phyloP scores from a whole-genome alignment of 2,113 vertebrate genomes.

The Zeus faber region DNA sequence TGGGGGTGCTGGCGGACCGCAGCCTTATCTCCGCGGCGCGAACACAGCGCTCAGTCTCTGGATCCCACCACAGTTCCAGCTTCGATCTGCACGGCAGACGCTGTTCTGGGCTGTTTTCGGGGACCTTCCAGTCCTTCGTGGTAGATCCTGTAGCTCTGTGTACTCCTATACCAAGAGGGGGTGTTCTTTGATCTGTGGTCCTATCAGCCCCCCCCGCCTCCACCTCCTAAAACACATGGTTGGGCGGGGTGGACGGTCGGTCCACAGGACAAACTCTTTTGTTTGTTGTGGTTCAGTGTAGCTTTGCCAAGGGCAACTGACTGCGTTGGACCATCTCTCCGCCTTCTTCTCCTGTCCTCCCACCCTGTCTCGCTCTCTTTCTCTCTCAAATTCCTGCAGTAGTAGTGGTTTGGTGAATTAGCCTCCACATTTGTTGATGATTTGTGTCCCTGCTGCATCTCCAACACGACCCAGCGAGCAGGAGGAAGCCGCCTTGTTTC shows the following conservation, averaged over 20 bases:
- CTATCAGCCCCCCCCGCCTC: constrained; percentile 50
- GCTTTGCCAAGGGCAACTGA: constrained; percentile 60
- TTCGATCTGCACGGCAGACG: too few species aligned
- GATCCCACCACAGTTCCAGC: too few species aligned
- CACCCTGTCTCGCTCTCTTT: constrained; percentile 24
- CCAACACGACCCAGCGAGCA: constrained; percentile 39
- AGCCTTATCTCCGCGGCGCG: too few species aligned
- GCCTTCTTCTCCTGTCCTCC: not conserved
- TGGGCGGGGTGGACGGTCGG: constrained; percentile 59
- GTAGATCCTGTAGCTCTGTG: too few species aligned
- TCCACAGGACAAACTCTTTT: constrained; percentile 58
- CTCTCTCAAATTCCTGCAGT: constrained; percentile 33
- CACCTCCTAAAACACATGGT: constrained; percentile 52
- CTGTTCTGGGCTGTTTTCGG: too few species aligned
- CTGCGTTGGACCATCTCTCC: constrained; percentile 8
- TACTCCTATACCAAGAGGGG: constrained; percentile 26
- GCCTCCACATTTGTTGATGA: constrained; percentile 21
- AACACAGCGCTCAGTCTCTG: too few species aligned
- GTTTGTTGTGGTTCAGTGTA: constrained; percentile 54
- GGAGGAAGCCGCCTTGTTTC: too few species aligned
- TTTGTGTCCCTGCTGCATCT: constrained; percentile 44
- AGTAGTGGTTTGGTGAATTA: constrained; percentile 40
- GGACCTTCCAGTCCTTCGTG: too few species aligned
- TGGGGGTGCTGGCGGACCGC: too few species aligned
- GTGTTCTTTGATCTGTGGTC: constrained; percentile 56